A percentile compares a stretch with the other conserved stretches of the same genome.
Evolutionary conservation across 2,797 vertebrate genomes (phyloP).

Genomic region (Peromyscus eremicus): DNA sequence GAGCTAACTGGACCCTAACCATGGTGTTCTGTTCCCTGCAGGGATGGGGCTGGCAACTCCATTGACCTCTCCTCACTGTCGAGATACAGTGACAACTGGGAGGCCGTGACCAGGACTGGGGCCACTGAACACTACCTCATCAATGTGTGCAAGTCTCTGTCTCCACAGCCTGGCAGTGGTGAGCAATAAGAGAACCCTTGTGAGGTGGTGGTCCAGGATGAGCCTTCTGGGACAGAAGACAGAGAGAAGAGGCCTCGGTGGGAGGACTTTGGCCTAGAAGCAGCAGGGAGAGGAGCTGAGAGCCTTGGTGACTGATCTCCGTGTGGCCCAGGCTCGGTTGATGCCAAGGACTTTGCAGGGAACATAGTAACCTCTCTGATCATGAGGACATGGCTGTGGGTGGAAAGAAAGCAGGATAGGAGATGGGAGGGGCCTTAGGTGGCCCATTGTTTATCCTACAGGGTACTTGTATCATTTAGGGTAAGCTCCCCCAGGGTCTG

Average conservation of each 20-base stretch:
- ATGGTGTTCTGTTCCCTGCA: constrained; percentile 72
- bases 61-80: constrained; percentile 96
- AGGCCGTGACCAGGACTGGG: constrained; percentile 86
- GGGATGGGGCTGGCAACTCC: constrained; percentile 91
- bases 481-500: neutral
- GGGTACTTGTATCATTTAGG: neutral
- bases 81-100: constrained; percentile 93
- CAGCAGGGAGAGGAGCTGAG: too few relatives aligned
- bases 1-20: rapidly evolving
- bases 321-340: neutral
- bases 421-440: neutral
- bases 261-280: neutral
- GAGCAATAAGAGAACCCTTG: constrained; percentile 54
- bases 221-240: rapidly evolving
- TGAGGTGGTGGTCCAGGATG: neutral
- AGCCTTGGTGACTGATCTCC: too few relatives aligned
- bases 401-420: neutral
- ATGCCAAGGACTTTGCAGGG: neutral
- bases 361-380: neutral
- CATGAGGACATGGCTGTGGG: too few relatives aligned
- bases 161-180: constrained; percentile 91
- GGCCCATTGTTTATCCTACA: rapidly evolving
- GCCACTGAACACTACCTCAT: constrained; percentile 91
- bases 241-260: rapidly evolving
- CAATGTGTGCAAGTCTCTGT: constrained; percentile 96